Base-by-base conservation (phyloP, 2,113 vertebrate species). In the Bagarius yarrelli region DNA sequence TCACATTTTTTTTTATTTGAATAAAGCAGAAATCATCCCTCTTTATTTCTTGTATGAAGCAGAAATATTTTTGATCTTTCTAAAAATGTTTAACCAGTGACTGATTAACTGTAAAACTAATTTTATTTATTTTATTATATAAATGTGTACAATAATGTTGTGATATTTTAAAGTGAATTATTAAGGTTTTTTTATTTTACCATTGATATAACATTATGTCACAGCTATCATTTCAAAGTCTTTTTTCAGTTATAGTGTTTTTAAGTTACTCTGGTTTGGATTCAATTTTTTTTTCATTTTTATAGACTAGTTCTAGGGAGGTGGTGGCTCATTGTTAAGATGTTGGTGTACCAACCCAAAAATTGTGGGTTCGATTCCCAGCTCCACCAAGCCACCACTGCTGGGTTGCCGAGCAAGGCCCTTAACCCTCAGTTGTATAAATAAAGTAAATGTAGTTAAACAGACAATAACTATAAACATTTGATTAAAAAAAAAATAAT, bases 131-230 rank as follows among this genome's bases (percentile, higher is more conserved):
- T 70, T 70, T 1, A 1, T 71, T 71, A 27, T 27, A 11, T 14
- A 52, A 50, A 50, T 9, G 44, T 30, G n/a, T 27, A 27, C n/a
- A 52, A 18, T 47, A 50, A 47, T 47, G 47, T 70, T 27, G 12
- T 25, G n/a, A n/a, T n/a, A n/a, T n/a, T n/a, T n/a, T n/a, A n/a
- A n/a, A n/a, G n/a, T n/a, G n/a, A n/a, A n/a, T n/a, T n/a, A n/a
- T n/a, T n/a, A n/a, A n/a, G n/a, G n/a, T n/a, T n/a, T 4, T 50
- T 71, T 71, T 52, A 50, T 70, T 50, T 50, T 70, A 47, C 67
- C 14, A 50, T 15, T 70, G 14, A 70, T 23, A 27, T 0, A 70
- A 50, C 23, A 18, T 40, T 27, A 27, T 2, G 40, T 47, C 5
- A 5, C n/a, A 71, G 44, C 4, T 5, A 15, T 50, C 44, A 30